These are phyloP conservation scores for Brachypalpus laphriformis DNA, from an alignment of 2,888 invertebrate species.

Conservation along the genomic window DNA sequence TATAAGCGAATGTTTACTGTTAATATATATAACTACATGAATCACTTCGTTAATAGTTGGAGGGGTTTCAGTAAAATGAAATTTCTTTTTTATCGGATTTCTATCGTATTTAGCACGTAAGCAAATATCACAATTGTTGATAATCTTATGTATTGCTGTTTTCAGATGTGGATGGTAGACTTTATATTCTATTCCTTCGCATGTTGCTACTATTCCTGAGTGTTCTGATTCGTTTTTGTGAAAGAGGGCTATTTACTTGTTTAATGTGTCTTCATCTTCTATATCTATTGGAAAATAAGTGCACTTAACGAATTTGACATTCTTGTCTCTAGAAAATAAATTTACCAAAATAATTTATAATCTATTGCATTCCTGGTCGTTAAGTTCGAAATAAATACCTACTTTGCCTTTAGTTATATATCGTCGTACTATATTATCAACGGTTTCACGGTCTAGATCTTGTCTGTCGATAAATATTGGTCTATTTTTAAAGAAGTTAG, in stretches of 20 bases:
- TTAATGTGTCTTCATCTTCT: constrained; percentile 14
- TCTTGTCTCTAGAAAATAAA: background rate
- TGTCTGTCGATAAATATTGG: background rate
- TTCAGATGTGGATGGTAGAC: background rate
- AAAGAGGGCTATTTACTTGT: constrained; percentile 1
- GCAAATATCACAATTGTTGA: background rate
- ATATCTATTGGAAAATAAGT: background rate
- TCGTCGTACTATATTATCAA: too few species aligned
- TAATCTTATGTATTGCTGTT: background rate
- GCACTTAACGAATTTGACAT: constrained; percentile 9
- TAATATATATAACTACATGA: background rate
- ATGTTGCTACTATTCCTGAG: too few species aligned
- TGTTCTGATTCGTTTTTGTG: constrained; percentile 6
- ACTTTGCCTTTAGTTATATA: too few species aligned
- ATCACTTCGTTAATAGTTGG: background rate
- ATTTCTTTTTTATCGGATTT: background rate
- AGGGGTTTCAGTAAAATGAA: background rate
- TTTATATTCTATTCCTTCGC: background rate
- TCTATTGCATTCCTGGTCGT: background rate
- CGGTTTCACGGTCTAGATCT: background rate
- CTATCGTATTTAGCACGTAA: background rate
- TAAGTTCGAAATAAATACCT: background rate
- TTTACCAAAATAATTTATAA: background rate
- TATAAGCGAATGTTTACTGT: background rate
- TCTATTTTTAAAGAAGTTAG: background rate